Percentiles rank a stretch among this genome's conserved stretches.
phyloP scores from a whole-genome alignment of 2,888 invertebrate genomes.

The Alcis repandata region DNA sequence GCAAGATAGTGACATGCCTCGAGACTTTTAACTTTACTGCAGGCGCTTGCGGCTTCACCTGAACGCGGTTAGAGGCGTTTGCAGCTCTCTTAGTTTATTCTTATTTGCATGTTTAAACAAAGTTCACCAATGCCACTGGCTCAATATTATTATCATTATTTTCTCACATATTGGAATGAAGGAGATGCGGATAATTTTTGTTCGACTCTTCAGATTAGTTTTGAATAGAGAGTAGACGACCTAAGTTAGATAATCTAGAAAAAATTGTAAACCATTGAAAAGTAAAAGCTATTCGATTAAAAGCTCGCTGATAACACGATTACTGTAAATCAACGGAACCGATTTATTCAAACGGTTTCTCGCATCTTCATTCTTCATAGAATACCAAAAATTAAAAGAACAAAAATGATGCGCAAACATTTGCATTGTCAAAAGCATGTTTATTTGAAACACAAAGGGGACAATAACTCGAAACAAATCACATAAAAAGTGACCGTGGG shows the following conservation, averaged over 20 bases:
- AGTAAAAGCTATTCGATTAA: not conserved
- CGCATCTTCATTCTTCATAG: conserved; percentile 32
- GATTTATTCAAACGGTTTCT: conserved; percentile 20
- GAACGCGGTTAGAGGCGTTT: not conserved
- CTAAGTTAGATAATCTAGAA: not conserved
- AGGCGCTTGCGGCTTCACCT: conserved; percentile 38
- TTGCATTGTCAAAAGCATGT: conserved; percentile 41
- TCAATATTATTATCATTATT: not conserved
- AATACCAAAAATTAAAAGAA: conserved; percentile 26
- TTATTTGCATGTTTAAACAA: not conserved
- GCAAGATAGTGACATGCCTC: conserved; percentile 40
- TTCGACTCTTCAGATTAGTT: not conserved
- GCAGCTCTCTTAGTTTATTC: not conserved
- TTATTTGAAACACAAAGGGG: conserved; percentile 43
- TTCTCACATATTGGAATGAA: no score
- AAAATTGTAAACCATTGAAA: not conserved
- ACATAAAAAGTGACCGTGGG: conserved; percentile 36
- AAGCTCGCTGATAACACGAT: not conserved
- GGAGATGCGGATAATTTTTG: no score
- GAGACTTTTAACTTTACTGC: conserved; percentile 34
- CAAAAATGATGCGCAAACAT: conserved; percentile 30
- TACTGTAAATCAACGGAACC: conserved; percentile 9
- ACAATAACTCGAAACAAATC: conserved; percentile 43
- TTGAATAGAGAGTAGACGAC: not conserved
- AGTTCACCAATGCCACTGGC: no score